phyloP scores from a whole-genome alignment of 1,140 invertebrate species.

The Macrotrachela quadricornifera region DNA sequence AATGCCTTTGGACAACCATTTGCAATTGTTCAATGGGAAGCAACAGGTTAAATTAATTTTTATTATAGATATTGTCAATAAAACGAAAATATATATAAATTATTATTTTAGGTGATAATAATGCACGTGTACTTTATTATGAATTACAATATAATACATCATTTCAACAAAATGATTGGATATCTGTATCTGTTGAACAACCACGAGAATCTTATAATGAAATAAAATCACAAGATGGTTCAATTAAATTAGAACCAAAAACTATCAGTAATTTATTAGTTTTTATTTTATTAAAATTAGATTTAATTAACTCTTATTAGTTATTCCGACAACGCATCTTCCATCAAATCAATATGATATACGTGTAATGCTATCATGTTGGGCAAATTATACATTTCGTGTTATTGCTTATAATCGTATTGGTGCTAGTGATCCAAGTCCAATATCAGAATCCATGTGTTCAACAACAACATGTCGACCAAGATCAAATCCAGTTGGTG shows the following conservation, averaged over 20 bases:
- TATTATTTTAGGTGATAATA: constrained; percentile 3
- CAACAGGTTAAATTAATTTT: neutral
- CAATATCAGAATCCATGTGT: neutral
- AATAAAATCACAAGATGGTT: too few species aligned
- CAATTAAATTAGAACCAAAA: too few species aligned
- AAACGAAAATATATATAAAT: neutral
- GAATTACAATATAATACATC: constrained; percentile 7
- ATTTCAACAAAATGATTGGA: constrained; percentile 5
- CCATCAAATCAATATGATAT: constrained; percentile 5
- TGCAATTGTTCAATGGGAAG: neutral
- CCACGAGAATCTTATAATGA: neutral
- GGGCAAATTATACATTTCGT: constrained; percentile 10
- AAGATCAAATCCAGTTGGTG: neutral
- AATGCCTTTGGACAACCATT: neutral
- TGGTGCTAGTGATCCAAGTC: constrained; percentile 6
- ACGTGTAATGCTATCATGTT: constrained; percentile 2
- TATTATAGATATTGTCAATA: neutral
- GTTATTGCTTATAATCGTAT: constrained; percentile 3
- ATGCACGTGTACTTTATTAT: constrained; percentile 6
- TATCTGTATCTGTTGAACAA: constrained; percentile 1
- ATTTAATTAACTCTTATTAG: too few species aligned
- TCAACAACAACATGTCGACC: constrained; percentile 5
- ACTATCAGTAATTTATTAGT: too few species aligned
- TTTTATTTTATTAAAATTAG: too few species aligned
- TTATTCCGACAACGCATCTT: neutral